Conservation (phyloP, 2,113 vertebrate genomes). For the Cyphomyrus discorhynchus region DNA sequence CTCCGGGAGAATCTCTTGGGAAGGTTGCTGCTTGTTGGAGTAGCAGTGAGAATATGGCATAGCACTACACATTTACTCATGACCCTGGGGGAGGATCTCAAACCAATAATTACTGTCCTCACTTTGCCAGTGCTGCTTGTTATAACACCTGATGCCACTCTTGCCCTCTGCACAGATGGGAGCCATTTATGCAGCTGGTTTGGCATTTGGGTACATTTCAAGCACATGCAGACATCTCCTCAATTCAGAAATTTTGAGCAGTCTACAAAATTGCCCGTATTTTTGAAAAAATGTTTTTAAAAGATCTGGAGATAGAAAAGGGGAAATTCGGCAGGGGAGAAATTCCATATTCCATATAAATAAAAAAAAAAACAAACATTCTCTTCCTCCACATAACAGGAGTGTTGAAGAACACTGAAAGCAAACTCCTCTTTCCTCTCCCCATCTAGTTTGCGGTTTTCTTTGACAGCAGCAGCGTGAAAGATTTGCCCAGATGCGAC, state of each 20-base stretch:
- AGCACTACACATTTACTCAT: conserved; percentile 18
- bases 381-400: not conserved
- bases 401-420: not conserved
- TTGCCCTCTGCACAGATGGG: not conserved
- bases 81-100: not conserved
- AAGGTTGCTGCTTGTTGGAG: conserved; percentile 29
- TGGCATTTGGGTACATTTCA: not conserved
- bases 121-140: not conserved
- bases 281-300: not conserved
- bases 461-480: not conserved
- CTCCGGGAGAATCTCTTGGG: conserved; percentile 30
- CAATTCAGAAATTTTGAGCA: not conserved
- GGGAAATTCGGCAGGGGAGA: not conserved
- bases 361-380: not conserved
- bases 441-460: not conserved
- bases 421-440: not conserved
- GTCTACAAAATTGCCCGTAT: not conserved
- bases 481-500: not conserved
- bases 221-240: not conserved
- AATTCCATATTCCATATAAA: not conserved
- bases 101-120: not conserved
- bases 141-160: not conserved
- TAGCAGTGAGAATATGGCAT: conserved; percentile 32
- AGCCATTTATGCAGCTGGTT: not conserved
- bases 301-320: not conserved